Evolutionary conservation across 1,140 invertebrate genomes (phyloP).

Genomic region (Reticulitermes speratus): DNA sequence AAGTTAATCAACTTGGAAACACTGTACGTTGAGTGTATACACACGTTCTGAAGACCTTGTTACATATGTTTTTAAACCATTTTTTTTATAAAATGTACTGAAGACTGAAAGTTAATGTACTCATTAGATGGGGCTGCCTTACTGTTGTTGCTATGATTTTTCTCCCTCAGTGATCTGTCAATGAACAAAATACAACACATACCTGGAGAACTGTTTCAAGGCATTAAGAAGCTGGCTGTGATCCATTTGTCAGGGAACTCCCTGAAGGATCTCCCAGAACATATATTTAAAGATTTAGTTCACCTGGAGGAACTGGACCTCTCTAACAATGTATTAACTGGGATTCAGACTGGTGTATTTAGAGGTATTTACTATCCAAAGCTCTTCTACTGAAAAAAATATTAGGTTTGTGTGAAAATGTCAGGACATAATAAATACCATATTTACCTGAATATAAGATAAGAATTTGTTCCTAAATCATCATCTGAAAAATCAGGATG

Average conservation of each 20-base stretch:
- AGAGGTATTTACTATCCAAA: constrained; percentile 33
- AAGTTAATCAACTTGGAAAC: background rate
- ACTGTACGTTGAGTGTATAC: background rate
- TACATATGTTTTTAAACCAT: too few relatives aligned
- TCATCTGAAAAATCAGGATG: too few relatives aligned
- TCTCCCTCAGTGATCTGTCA: constrained; percentile 61
- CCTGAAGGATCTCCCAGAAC: constrained; percentile 45
- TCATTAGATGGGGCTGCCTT: too few relatives aligned
- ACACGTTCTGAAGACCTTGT: too few relatives aligned
- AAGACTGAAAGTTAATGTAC: too few relatives aligned
- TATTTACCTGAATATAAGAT: too few relatives aligned
- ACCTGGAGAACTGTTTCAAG: constrained; percentile 49
- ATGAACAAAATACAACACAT: constrained; percentile 66
- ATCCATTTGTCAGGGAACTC: constrained; percentile 53
- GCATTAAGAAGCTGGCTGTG: constrained; percentile 45
- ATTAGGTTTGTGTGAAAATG: too few relatives aligned
- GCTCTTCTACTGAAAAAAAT: too few relatives aligned
- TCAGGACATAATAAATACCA: too few relatives aligned
- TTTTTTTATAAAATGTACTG: too few relatives aligned
- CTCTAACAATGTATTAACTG: constrained; percentile 48
- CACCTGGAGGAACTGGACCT: constrained; percentile 55
- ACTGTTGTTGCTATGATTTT: constrained; percentile 29
- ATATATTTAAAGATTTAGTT: constrained; percentile 47
- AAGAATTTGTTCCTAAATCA: too few relatives aligned
- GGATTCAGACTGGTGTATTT: constrained; percentile 57